Evolutionary conservation across 2,888 invertebrate species (phyloP).

Genomic region (Congeria kusceri): DNA sequence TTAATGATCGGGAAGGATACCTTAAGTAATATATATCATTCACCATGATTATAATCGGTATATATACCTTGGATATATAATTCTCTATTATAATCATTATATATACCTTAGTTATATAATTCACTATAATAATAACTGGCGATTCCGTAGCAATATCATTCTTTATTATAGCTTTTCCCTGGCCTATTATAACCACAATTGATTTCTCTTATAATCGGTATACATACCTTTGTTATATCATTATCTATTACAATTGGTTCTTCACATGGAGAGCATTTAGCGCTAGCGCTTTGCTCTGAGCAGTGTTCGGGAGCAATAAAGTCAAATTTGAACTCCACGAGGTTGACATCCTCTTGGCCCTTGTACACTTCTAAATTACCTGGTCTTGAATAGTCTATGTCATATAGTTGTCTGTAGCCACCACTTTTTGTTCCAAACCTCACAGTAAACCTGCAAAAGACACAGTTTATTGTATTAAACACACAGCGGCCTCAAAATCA

Average conservation of each 20-base stretch:
- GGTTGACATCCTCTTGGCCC: conserved; percentile 16
- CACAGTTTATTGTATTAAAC: conserved; percentile 37
- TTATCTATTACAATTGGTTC: conserved; percentile 14
- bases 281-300: conserved; percentile 9
- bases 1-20: too few relatives aligned
- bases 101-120: too few relatives aligned
- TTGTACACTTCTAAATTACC: conserved; percentile 9
- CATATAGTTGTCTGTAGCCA: conserved; percentile 33
- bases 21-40: too few relatives aligned
- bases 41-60: too few relatives aligned
- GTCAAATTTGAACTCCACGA: conserved; percentile 48
- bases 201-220: too few relatives aligned
- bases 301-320: conserved; percentile 44
- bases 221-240: conserved; percentile 45
- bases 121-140: too few relatives aligned
- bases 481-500: too few relatives aligned
- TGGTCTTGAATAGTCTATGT: not conserved
- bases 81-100: too few relatives aligned
- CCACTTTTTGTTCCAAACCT: conserved; percentile 44
- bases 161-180: too few relatives aligned
- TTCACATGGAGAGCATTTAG: not conserved
- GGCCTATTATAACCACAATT: too few relatives aligned
- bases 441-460: conserved; percentile 45
- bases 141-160: too few relatives aligned
- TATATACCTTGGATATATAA: too few relatives aligned